Base-by-base conservation (phyloP, 2,797 vertebrate genomes). In the Gambelia wislizenii region DNA sequence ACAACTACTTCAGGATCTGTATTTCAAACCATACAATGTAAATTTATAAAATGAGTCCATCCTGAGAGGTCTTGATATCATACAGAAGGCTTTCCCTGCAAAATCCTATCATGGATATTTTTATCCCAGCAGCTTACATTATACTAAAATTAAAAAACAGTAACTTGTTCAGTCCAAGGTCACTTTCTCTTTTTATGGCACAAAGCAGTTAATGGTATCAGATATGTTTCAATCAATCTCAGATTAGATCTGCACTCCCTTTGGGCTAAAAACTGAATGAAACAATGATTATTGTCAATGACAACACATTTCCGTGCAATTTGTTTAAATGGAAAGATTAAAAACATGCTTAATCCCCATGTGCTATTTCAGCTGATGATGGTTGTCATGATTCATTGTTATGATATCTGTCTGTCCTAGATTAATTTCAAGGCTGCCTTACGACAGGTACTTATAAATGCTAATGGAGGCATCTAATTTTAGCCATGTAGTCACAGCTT, bases 1-100 rank as follows among this genome's bases (percentile, higher is more conserved):
- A 95, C 89, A 85, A 95, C 93, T 93, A 91, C 87, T 95, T 95
- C 92, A 94, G 91, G 88, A 93, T 95, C 92, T 94, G 86, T 92
- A 88, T 94, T 97, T 96, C 95, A 96, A 90, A 92, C 59, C 81
- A 30, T 67, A 49, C 87, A 77, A 86, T 84, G 92, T 94, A 93
- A 94, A 92, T 94, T 86, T 94, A 90, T 70, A 87, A 91, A 67
- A 85, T 82, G 89, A 94, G 78, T 25, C 42, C 82, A 88, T 92
- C 85, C 70, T 76, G 20, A 86, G 16, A 85, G 74, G 5, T 0
- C 80, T 82, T 87, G 79, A 83, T 70, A 92, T 3, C 36, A 56
- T 79, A 75, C 80, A 88, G 13, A 44, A 33, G 87, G 61, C 80
- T 84, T 84, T 92, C 30, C 36, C 39, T 52, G 52, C 1, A 10